Conservation (phyloP, 1,140 invertebrate species). For the Calephelis virginiensis region DNA sequence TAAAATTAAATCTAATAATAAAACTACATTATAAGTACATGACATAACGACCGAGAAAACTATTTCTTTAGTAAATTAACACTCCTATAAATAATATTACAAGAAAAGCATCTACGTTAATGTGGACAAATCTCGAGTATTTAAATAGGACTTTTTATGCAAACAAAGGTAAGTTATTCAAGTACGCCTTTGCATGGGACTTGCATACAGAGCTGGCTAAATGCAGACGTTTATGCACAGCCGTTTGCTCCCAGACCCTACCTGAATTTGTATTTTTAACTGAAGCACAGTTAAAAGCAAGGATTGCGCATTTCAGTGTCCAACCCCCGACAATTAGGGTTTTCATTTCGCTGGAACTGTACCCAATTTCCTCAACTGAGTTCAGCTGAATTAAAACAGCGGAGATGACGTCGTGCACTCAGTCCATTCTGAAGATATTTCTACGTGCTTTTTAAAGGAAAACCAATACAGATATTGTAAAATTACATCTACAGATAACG, state of each 20-base stretch:
- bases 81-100: too few species aligned
- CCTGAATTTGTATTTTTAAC: slow-evolving; percentile 52
- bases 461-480: neutral
- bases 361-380: slow-evolving; percentile 37
- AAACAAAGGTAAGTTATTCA: slow-evolving; percentile 72
- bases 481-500: too few species aligned
- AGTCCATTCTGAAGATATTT: slow-evolving; percentile 20
- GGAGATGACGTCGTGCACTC: slow-evolving; percentile 31
- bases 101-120: neutral
- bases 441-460: slow-evolving; percentile 2
- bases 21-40: too few species aligned
- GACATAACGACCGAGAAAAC: too few species aligned
- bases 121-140: slow-evolving; percentile 22
- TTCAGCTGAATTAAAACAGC: slow-evolving; percentile 37
- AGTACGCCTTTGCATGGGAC: slow-evolving; percentile 64
- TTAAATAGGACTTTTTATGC: slow-evolving; percentile 65
- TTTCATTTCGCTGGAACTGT: slow-evolving; percentile 43
- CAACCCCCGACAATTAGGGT: slow-evolving; percentile 41
- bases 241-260: slow-evolving; percentile 30
- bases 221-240: slow-evolving; percentile 49
- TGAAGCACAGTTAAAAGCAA: slow-evolving; percentile 35
- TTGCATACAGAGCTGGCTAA: slow-evolving; percentile 61
- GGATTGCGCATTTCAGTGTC: slow-evolving; percentile 35
- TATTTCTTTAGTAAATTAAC: too few species aligned
- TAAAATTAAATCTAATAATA: too few species aligned